These are phyloP conservation scores for Eubucco bourcierii DNA, from an alignment of 2,113 vertebrate species.

Conservation along the genomic window DNA sequence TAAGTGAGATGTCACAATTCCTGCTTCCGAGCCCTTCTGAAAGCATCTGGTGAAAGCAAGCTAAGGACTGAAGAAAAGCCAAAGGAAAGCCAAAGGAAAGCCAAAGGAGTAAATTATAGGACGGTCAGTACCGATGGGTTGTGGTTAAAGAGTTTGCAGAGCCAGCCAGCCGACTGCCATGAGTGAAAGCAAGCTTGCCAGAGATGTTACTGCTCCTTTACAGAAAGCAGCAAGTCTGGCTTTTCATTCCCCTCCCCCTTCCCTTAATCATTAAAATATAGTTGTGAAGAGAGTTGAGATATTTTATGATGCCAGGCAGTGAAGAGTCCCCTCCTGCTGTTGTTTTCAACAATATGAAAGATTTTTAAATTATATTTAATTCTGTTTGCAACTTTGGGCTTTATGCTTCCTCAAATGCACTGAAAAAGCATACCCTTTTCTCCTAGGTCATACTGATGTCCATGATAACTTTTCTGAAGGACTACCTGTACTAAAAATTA, in stretches of 20 bases:
- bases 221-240: neutral
- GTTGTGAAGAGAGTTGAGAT: neutral
- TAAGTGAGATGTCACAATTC: conserved; percentile 72
- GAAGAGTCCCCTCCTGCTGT: neutral
- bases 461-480: neutral
- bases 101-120: too few relatives aligned
- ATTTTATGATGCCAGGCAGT: neutral
- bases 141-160: neutral
- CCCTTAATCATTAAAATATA: neutral
- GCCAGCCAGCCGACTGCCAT: neutral
- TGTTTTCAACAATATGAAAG: neutral
- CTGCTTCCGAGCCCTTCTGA: conserved; percentile 36
- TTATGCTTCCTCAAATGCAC: neutral
- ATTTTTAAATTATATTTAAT: neutral
- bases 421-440: neutral
- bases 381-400: neutral
- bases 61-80: conserved; percentile 37
- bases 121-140: neutral
- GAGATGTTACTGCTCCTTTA: neutral
- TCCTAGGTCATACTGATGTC: neutral
- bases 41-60: conserved; percentile 56
- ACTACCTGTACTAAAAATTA: neutral
- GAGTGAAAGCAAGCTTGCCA: neutral
- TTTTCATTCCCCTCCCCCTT: too few relatives aligned
- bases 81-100: conserved; percentile 39